Conservation (phyloP, 2,888 invertebrate genomes). For the Xestia xanthographa region DNA sequence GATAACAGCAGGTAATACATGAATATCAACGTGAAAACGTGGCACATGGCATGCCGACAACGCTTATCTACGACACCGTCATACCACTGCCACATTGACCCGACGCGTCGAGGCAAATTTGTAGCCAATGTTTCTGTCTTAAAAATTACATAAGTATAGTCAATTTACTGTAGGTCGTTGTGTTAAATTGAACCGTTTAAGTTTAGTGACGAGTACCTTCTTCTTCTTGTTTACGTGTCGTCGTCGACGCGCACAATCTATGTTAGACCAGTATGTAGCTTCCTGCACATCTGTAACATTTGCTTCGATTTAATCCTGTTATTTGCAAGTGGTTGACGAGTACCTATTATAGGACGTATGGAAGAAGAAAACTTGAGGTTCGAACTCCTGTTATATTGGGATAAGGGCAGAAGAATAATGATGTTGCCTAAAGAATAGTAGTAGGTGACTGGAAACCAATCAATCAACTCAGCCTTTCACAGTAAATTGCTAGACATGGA, state of each 20-base stretch:
- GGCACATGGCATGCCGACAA: slow-evolving; percentile 6
- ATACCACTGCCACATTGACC: background rate
- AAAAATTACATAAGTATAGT: background rate
- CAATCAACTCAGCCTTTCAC: too few species aligned
- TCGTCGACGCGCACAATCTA: too few species aligned
- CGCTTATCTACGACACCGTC: slow-evolving; percentile 29
- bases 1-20: slow-evolving; percentile 6
- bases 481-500: too few species aligned
- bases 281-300: too few species aligned
- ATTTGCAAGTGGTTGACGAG: background rate
- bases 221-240: too few species aligned
- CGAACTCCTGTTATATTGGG: too few species aligned
- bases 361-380: background rate
- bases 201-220: background rate
- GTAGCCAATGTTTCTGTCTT: background rate
- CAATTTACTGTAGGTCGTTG: background rate
- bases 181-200: background rate
- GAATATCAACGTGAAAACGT: slow-evolving; percentile 17
- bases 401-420: too few species aligned
- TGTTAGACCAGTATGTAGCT: too few species aligned
- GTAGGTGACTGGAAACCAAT: too few species aligned
- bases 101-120: background rate
- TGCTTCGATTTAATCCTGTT: too few species aligned
- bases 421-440: too few species aligned
- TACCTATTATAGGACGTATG: background rate